phyloP scores from a whole-genome alignment of 2,113 vertebrate species.

The Nesoenas mayeri region DNA sequence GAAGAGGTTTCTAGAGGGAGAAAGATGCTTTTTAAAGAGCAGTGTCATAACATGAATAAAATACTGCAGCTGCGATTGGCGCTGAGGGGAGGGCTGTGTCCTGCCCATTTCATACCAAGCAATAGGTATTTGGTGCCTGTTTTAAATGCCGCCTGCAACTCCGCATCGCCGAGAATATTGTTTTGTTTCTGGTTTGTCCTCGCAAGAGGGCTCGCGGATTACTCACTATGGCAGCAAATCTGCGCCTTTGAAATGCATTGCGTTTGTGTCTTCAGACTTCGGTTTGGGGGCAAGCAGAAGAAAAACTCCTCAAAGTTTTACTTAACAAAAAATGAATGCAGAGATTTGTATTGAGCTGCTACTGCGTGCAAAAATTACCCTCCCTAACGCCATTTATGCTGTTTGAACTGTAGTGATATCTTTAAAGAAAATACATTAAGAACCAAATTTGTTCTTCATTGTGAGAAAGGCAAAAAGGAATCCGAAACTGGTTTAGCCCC shows the following conservation, averaged over 20 bases:
- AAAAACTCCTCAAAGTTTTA: neutral
- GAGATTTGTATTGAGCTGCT: rapidly evolving
- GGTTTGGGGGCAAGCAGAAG: neutral
- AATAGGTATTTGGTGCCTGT: neutral
- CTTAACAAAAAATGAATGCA: neutral
- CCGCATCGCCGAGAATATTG: neutral
- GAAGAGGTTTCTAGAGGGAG: conserved; percentile 78
- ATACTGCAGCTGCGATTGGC: conserved; percentile 55
- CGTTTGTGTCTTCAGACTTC: rapidly evolving
- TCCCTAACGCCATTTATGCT: rapidly evolving
- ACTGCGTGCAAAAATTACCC: rapidly evolving
- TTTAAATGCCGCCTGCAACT: neutral
- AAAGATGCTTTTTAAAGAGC: conserved; percentile 71
- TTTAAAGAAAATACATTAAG: neutral
- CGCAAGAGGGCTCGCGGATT: neutral
- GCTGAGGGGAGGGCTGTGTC: conserved; percentile 33
- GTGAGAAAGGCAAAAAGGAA: neutral
- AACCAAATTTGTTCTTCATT: neutral
- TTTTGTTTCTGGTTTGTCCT: neutral
- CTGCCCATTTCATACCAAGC: conserved; percentile 17
- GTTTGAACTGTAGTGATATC: rapidly evolving
- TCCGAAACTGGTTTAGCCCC: neutral
- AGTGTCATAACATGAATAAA: conserved; percentile 71
- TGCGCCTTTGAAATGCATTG: rapidly evolving
- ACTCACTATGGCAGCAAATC: neutral